Percentiles rank a stretch among this genome's conserved stretches.
These are phyloP conservation scores for Scomber colias DNA, from an alignment of 2,113 vertebrate genomes.

Conservation along the genomic window DNA sequence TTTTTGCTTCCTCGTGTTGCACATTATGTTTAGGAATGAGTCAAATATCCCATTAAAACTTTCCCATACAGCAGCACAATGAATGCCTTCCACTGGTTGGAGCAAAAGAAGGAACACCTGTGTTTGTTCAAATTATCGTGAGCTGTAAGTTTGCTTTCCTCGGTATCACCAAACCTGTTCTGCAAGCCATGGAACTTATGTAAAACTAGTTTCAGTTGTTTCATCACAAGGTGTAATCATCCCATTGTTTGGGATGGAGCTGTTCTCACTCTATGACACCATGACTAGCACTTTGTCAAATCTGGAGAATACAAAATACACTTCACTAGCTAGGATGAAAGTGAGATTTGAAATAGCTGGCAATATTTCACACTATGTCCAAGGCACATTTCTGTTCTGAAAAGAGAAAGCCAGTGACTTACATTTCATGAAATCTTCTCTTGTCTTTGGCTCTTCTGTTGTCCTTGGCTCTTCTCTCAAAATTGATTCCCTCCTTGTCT, in stretches of 20 bases:
- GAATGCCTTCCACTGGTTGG: neutral
- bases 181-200: constrained; percentile 17
- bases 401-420: constrained; percentile 25
- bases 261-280: neutral
- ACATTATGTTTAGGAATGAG: neutral
- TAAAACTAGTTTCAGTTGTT: constrained; percentile 42
- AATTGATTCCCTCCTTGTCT: constrained; percentile 53
- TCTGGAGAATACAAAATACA: neutral
- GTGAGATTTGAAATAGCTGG: neutral
- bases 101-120: constrained; percentile 34
- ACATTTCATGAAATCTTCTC: constrained; percentile 72
- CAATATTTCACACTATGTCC: neutral
- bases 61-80: neutral
- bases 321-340: neutral
- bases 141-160: constrained; percentile 16
- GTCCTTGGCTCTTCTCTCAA: constrained; percentile 21
- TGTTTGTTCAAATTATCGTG: constrained; percentile 61
- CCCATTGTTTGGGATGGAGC: neutral
- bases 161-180: constrained; percentile 70
- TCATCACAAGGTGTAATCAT: neutral
- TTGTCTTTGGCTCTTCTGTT: constrained; percentile 66
- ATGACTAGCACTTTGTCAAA: constrained; percentile 9
- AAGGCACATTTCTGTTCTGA: neutral
- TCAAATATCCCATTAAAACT: neutral
- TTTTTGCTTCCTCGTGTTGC: neutral